These are phyloP conservation scores for Excalfactoria chinensis DNA, from an alignment of 2,113 vertebrate species.

Conservation along the genomic window DNA sequence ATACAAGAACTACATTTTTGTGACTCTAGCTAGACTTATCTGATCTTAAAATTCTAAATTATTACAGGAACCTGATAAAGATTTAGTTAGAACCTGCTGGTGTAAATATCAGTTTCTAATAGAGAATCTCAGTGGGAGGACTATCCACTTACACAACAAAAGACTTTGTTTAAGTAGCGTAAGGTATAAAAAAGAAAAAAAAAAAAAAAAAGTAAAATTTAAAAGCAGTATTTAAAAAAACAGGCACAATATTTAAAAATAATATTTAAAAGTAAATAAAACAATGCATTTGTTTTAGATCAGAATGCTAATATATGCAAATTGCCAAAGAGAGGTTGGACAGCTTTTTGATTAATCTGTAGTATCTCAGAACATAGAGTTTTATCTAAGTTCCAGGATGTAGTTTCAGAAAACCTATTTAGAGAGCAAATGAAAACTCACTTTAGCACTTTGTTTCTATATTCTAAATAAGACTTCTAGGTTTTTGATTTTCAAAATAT, in stretches of 20 bases:
- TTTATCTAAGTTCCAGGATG: background rate
- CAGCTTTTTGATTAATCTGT: background rate
- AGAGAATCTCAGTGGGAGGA: background rate
- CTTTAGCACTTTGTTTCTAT: background rate
- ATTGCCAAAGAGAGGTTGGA: background rate
- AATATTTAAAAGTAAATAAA: background rate
- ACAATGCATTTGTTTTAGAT: background rate
- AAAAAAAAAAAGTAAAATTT: background rate
- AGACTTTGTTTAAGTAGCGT: background rate
- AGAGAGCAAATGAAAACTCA: background rate
- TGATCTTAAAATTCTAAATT: background rate
- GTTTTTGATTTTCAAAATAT: background rate
- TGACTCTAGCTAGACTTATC: background rate
- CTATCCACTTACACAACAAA: background rate
- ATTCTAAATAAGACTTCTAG: background rate
- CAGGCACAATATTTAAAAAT: too few relatives aligned
- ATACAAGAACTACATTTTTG: background rate
- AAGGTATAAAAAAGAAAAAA: background rate
- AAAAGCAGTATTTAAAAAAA: background rate
- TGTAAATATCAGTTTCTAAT: background rate
- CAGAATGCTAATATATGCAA: background rate
- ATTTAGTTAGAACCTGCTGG: background rate
- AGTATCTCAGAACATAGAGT: background rate
- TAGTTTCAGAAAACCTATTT: background rate
- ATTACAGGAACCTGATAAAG: background rate